Evolutionary conservation across 2,888 invertebrate species (phyloP).

Genomic region (Andrena fulva): DNA sequence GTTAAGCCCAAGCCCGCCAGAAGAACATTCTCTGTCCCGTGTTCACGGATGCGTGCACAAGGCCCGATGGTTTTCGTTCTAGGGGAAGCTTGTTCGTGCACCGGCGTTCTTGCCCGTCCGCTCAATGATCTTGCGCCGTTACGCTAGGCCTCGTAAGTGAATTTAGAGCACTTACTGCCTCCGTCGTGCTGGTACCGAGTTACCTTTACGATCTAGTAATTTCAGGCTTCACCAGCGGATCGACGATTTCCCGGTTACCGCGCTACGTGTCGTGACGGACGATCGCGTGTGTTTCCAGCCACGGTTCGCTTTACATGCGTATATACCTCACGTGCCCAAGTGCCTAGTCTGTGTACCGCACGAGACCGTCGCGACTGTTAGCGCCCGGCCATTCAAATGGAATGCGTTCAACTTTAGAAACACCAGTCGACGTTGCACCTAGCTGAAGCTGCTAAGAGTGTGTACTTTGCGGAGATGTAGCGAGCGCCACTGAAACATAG

Average conservation of each 20-base stretch:
- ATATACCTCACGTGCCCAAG: constrained; percentile 29
- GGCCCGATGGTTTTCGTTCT: constrained; percentile 14
- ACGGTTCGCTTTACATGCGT: constrained; percentile 45
- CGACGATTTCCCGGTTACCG: constrained; percentile 56
- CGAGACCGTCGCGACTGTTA: constrained; percentile 9
- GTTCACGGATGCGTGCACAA: background rate
- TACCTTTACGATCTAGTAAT: constrained; percentile 69
- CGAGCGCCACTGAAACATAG: too few relatives aligned
- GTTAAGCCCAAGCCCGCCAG: background rate
- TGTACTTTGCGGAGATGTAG: too few relatives aligned
- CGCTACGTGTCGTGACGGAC: constrained; percentile 54
- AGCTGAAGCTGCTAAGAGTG: too few relatives aligned
- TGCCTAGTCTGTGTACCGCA: constrained; percentile 26
- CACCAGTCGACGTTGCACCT: too few relatives aligned
- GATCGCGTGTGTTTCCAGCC: constrained; percentile 52
- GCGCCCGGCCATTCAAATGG: constrained; percentile 8
- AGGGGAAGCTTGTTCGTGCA: background rate
- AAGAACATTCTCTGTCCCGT: background rate
- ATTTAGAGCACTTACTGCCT: constrained; percentile 43
- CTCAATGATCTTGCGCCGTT: constrained; percentile 13
- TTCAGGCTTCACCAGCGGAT: constrained; percentile 41
- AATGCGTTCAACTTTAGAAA: background rate
- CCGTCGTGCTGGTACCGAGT: constrained; percentile 16
- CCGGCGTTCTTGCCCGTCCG: constrained; percentile 2
- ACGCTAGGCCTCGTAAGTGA: constrained; percentile 31